These are phyloP conservation scores for Harpalus rufipes DNA, from an alignment of 2,888 invertebrate species.

Conservation along the genomic window DNA sequence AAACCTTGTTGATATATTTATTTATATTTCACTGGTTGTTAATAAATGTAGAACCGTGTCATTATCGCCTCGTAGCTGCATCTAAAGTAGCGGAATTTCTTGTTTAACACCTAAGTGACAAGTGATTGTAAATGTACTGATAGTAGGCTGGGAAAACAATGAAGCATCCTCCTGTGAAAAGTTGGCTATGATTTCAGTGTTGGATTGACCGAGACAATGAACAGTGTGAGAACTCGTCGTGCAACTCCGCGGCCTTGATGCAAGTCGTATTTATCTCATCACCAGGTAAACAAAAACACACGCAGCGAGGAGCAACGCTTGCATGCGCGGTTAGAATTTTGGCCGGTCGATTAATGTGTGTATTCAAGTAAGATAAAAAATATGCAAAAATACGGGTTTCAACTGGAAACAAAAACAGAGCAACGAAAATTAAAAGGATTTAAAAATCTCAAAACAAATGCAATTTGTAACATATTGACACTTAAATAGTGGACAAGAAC, in stretches of 20 bases:
- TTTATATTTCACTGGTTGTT: neutral
- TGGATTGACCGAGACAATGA: conserved; percentile 65
- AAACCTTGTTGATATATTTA: neutral
- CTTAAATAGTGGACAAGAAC: no score
- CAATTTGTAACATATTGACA: no score
- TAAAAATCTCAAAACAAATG: neutral
- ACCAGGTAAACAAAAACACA: conserved; percentile 63
- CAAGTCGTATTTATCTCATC: conserved; percentile 61
- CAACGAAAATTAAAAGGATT: neutral
- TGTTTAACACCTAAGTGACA: conserved; percentile 22
- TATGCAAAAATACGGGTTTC: neutral
- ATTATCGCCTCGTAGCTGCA: neutral
- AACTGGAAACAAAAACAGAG: neutral
- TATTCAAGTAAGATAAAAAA: neutral
- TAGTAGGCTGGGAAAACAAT: conserved; percentile 16
- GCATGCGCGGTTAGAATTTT: conserved; percentile 48
- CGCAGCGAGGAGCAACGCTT: conserved; percentile 14
- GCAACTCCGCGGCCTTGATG: conserved; percentile 62
- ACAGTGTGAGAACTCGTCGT: conserved; percentile 59
- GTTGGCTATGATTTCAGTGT: conserved; percentile 14
- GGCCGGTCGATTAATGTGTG: conserved; percentile 58
- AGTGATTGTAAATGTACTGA: conserved; percentile 13
- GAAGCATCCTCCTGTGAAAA: conserved; percentile 18
- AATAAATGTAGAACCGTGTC: neutral
- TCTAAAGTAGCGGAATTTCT: neutral